phyloP scores from a whole-genome alignment of 2,113 vertebrate genomes.

The Pongo pygmaeus region DNA sequence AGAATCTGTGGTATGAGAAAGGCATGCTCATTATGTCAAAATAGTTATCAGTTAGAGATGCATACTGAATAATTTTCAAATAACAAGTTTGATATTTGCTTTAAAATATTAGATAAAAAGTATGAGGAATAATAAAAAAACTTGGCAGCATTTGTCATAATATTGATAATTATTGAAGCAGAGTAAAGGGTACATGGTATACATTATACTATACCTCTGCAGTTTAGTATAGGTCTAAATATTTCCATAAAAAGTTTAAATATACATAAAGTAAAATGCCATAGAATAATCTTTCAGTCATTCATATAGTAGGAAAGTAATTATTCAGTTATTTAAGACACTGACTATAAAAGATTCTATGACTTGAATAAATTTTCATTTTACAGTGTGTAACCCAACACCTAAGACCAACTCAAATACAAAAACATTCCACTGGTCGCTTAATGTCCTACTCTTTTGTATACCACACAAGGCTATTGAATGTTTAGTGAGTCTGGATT shows the following conservation, averaged over 20 bases:
- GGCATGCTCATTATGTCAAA: not conserved
- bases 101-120: conserved; percentile 11
- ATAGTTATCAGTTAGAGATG: not conserved
- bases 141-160: not conserved
- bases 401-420: not conserved
- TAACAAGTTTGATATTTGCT: not conserved
- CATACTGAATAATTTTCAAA: not conserved
- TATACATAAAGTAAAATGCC: not conserved
- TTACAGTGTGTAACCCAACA: not conserved
- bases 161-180: not conserved
- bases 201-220: not conserved
- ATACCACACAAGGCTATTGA: not conserved
- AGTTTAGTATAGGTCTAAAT: not conserved
- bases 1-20: not conserved
- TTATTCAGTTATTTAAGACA: not conserved
- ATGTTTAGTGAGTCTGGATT: not conserved
- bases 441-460: not conserved
- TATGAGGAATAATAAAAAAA: not conserved
- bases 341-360: not conserved
- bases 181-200: not conserved
- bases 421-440: not conserved
- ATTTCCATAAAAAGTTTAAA: not conserved
- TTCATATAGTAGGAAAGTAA: not conserved
- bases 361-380: not conserved
- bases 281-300: not conserved